phyloP scores from a whole-genome alignment of 2,113 vertebrate genomes.

The Caloenas nicobarica region DNA sequence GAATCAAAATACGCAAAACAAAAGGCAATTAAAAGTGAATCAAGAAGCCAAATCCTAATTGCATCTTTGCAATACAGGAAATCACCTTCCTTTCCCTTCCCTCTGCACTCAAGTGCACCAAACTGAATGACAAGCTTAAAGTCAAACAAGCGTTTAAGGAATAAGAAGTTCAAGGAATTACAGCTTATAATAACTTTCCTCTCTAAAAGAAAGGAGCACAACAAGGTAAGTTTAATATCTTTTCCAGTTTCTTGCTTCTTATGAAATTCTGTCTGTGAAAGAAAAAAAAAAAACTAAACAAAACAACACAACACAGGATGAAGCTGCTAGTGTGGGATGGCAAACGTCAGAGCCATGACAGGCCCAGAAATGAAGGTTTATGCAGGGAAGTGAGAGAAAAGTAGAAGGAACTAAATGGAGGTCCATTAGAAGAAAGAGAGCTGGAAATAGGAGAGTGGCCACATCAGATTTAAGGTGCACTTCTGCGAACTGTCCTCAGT shows the following conservation, averaged over 20 bases:
- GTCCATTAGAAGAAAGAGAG: not conserved
- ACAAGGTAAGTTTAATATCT: not conserved
- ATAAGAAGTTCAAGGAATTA: not conserved
- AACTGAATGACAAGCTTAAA: not conserved
- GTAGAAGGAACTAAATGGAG: not conserved
- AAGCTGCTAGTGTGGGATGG: not conserved
- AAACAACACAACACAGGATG: not conserved
- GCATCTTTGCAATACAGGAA: not conserved
- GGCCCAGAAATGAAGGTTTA: not conserved
- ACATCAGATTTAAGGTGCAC: not conserved
- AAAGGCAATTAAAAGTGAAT: not conserved
- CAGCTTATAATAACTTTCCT: not conserved
- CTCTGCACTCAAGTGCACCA: not conserved
- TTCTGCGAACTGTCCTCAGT: not conserved
- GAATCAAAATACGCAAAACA: not conserved
- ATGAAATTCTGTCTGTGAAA: not conserved
- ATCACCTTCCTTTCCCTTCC: not conserved
- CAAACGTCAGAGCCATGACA: not conserved
- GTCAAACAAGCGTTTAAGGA: not conserved
- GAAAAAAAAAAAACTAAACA: not conserved
- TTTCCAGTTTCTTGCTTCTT: not conserved
- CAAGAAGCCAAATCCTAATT: not conserved
- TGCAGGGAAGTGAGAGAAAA: not conserved
- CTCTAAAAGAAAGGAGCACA: not conserved
- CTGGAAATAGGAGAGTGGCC: not conserved